A percentile compares a stretch with the other conserved stretches of the same genome.
phyloP scores from a whole-genome alignment of 1,140 invertebrate species.

The Papilio polytes region DNA sequence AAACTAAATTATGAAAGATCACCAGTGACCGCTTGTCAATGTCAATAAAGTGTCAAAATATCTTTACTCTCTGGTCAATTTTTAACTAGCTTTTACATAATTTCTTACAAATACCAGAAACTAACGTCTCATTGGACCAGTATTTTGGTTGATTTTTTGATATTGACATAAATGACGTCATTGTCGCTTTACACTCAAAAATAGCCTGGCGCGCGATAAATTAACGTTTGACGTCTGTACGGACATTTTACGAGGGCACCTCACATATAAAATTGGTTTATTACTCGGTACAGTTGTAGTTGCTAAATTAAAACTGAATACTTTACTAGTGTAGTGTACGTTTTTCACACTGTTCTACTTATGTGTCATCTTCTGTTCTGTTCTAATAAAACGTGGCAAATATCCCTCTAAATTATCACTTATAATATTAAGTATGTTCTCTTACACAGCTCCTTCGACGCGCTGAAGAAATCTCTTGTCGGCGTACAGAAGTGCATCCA shows the following conservation, averaged over 20 bases:
- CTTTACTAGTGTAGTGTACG: background rate
- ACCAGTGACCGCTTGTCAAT: too few species aligned
- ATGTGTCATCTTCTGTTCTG: background rate
- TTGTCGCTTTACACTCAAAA: background rate
- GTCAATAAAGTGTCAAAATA: too few species aligned
- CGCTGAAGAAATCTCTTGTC: slow-evolving; percentile 96
- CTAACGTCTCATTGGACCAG: too few species aligned
- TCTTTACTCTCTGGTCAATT: too few species aligned
- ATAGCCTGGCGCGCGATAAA: background rate
- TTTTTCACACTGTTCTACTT: background rate
- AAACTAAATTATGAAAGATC: too few species aligned
- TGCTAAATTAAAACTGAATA: background rate
- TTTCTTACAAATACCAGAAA: too few species aligned
- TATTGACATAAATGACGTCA: background rate
- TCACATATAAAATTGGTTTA: slow-evolving; percentile 1
- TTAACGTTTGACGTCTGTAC: background rate
- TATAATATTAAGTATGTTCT: slow-evolving; percentile 15
- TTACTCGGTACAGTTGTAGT: background rate
- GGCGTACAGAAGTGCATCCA: slow-evolving; percentile 99
- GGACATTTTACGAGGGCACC: background rate
- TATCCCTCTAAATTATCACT: background rate
- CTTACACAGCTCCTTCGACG: slow-evolving; percentile 94
- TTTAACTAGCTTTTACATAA: too few species aligned
- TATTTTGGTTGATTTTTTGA: background rate
- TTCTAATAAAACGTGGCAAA: too few species aligned